These are phyloP conservation scores for Quadroppia sp. DNA, from an alignment of 2,888 invertebrate genomes.

Conservation along the genomic window DNA sequence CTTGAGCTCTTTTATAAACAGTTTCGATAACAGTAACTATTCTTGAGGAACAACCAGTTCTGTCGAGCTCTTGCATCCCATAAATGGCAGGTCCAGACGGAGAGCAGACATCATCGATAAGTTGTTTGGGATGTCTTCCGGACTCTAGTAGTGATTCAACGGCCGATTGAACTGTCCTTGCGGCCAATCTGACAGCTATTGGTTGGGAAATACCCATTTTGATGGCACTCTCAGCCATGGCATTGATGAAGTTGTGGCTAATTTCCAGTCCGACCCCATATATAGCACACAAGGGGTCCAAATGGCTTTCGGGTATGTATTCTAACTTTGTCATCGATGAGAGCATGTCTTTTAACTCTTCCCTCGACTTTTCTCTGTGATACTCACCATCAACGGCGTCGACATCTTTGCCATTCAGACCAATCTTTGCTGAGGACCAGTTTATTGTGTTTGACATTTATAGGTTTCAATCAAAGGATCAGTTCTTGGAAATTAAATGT, in stretches of 20 bases:
- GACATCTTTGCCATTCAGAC: not conserved
- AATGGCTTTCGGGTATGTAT: not conserved
- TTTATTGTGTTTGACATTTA: too few relatives aligned
- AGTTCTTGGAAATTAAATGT: too few relatives aligned
- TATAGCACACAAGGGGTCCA: not conserved
- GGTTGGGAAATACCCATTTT: too few relatives aligned
- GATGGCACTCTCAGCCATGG: not conserved
- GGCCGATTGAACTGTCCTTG: not conserved
- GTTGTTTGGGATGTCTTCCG: not conserved
- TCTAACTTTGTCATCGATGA: not conserved
- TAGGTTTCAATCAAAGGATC: too few relatives aligned
- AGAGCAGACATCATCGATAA: not conserved
- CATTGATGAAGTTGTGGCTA: not conserved
- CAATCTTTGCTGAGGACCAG: too few relatives aligned
- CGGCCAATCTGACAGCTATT: too few relatives aligned
- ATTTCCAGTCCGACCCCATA: not conserved
- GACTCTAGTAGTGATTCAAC: not conserved
- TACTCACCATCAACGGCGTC: not conserved
- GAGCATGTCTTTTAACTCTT: not conserved
- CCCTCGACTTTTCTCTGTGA: not conserved
- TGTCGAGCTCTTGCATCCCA: too few relatives aligned
- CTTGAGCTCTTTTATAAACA: too few relatives aligned
- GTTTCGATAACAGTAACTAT: too few relatives aligned
- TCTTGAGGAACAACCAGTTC: too few relatives aligned
- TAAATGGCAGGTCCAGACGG: too few relatives aligned